phyloP scores from a whole-genome alignment of 2,113 vertebrate species.

The Paracanthobrama guichenoti region DNA sequence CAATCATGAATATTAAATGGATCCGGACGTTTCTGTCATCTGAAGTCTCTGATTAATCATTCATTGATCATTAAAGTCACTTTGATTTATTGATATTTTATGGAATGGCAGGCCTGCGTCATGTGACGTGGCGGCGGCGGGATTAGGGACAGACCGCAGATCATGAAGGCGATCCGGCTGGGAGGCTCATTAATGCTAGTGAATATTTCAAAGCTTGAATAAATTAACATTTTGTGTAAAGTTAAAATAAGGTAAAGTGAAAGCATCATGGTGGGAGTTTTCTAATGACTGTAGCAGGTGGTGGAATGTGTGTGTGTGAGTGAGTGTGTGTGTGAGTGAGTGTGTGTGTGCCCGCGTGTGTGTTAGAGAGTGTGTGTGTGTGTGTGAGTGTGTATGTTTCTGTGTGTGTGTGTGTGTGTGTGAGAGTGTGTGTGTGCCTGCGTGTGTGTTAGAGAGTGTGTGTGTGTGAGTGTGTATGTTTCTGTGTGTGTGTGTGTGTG shows the following conservation, averaged over 20 bases:
- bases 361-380: background rate
- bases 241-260: conserved; percentile 9
- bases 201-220: conserved; percentile 76
- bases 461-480: background rate
- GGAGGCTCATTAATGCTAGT: conserved; percentile 71
- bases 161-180: conserved; percentile 54
- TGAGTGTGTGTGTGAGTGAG: background rate
- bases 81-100: conserved; percentile 73
- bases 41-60: conserved; percentile 74
- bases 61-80: conserved; percentile 64
- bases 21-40: conserved; percentile 59
- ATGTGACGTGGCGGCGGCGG: conserved; percentile 57
- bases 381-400: background rate
- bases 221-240: conserved; percentile 76
- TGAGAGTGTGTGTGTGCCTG: background rate
- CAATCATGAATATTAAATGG: background rate
- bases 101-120: conserved; percentile 63
- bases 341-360: no score
- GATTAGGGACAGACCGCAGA: conserved; percentile 73
- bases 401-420: background rate
- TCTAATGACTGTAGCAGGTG: conserved; percentile 21
- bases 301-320: conserved; percentile 1
- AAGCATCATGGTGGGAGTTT: background rate
- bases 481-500: no score
- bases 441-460: background rate